Base-by-base conservation (phyloP, 2,113 vertebrate species). In the Dendrocopos noguchii region DNA sequence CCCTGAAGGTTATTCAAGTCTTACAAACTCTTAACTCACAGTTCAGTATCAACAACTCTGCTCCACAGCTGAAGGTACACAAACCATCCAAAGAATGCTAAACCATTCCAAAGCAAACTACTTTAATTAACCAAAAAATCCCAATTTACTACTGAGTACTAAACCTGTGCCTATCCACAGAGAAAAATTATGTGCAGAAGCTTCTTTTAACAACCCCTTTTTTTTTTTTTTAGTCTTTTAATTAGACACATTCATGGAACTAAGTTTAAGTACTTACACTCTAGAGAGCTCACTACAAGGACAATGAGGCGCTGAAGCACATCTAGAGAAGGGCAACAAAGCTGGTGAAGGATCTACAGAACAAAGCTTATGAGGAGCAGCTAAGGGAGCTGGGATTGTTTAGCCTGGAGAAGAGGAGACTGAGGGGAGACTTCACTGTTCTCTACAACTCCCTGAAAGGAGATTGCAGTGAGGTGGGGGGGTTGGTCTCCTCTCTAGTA, bases 121-220 rank as follows among this genome's bases (percentile, higher is more conserved):
- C 66, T 82, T 70, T 7, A 68, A 47, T 80, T 44, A 47, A 87
- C 78, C 39, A 79, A 83, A 75, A 75, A 83, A 77, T 4, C 14
- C 0, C 1, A 74, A n/a, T 50, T 59, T 66, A 82, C 77, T 31
- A 28, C 3, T 0, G 0, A 81, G 11, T 61, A 70, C 7, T 76
- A 65, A 79, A 88, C 74, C 21, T 67, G 60, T 31, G 19, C 17
- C 28, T 52, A 67, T 29, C 11, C 19, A 27, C 27, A 66, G 4
- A 70, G 21, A 76, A 88, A 36, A 90, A 27, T 27, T 15, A 44
- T 10, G n/a, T 74, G 25, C 22, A 68, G 10, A 86, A 33, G 10
- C 16, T 29, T 67, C 61, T 84, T 53, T 6, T 1, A 67, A 80
- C 10, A 65, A 44, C 5, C 0, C 3, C 4, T 6, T n/a, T n/a